phyloP scores from a whole-genome alignment of 64 coral and sea anemone species.

The Stichodactyla mertensii region DNA sequence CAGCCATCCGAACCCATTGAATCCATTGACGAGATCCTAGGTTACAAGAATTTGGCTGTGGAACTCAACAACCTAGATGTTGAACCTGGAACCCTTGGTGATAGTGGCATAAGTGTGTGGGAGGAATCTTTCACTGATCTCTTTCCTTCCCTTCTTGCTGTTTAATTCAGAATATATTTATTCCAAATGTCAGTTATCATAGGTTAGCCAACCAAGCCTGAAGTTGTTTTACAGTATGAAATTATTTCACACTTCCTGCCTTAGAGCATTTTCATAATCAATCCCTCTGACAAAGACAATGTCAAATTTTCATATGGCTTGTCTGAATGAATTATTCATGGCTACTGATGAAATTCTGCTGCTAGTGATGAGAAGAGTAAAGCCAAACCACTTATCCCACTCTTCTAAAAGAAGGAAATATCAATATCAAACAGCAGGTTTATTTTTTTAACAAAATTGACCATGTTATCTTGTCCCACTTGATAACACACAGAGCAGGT shows the following conservation, averaged over 20 bases:
- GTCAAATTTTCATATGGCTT: neutral
- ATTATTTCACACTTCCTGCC: neutral
- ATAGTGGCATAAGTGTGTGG: conserved; percentile 73
- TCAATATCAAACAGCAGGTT: neutral
- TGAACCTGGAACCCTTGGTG: conserved; percentile 68
- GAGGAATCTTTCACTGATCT: conserved; percentile 99
- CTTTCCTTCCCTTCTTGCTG: conserved; percentile 86
- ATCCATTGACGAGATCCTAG: conserved; percentile 82
- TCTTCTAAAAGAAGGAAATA: neutral
- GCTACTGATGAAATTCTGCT: neutral
- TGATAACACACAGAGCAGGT: conserved; percentile 1
- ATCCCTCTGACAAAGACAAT: neutral
- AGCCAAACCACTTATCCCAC: neutral
- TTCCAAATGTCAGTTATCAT: conserved; percentile 1
- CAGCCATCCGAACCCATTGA: conserved; percentile 41
- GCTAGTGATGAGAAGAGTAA: neutral
- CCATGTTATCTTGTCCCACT: conserved; percentile 24
- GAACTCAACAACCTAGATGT: conserved; percentile 75
- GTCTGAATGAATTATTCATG: neutral
- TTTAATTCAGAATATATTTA: conserved; percentile 27
- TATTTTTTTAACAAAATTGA: conserved; percentile 13
- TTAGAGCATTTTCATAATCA: neutral
- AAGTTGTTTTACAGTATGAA: neutral
- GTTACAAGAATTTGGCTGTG: conserved; percentile 56
- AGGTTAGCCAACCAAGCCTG: neutral